A percentile compares a stretch with the other conserved stretches of the same genome.
These are phyloP conservation scores for Candidula unifasciata DNA, from an alignment of 2,888 invertebrate species.

Conservation along the genomic window DNA sequence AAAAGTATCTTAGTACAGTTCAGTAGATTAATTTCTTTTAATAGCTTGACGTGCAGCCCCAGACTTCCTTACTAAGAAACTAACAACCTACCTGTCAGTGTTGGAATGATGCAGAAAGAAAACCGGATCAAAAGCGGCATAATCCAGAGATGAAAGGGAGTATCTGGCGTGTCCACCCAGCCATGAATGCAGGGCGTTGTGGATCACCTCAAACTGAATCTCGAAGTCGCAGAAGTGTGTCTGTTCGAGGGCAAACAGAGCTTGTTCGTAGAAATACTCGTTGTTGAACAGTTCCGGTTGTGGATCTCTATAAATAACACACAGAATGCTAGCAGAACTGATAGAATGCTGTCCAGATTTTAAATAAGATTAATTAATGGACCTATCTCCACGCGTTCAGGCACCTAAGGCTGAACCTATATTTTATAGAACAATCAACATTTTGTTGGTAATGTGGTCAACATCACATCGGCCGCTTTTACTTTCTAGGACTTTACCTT, in stretches of 20 bases:
- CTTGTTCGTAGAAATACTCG: conserved; percentile 52
- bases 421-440: too few species aligned
- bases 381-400: too few species aligned
- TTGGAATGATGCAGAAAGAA: conserved; percentile 58
- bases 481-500: too few species aligned
- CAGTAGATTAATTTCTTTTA: too few species aligned
- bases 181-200: conserved; percentile 57
- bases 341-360: too few species aligned
- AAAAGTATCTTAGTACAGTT: too few species aligned
- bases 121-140: conserved; percentile 57
- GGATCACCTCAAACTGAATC: conserved; percentile 55
- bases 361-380: too few species aligned
- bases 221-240: conserved; percentile 59
- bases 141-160: conserved; percentile 56
- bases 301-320: conserved; percentile 35
- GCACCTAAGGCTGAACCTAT: too few species aligned
- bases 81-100: conserved; percentile 11
- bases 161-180: conserved; percentile 53
- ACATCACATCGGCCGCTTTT: too few species aligned
- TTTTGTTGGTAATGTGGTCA: too few species aligned
- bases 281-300: conserved; percentile 53
- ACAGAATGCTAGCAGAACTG: too few species aligned
- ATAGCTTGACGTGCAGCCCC: too few species aligned
- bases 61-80: background rate
- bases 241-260: conserved; percentile 57